Evolutionary conservation across 2,888 invertebrate species (phyloP), one percentile per base, ranked within the genome.

Genomic region (Smittia sp.): DNA sequence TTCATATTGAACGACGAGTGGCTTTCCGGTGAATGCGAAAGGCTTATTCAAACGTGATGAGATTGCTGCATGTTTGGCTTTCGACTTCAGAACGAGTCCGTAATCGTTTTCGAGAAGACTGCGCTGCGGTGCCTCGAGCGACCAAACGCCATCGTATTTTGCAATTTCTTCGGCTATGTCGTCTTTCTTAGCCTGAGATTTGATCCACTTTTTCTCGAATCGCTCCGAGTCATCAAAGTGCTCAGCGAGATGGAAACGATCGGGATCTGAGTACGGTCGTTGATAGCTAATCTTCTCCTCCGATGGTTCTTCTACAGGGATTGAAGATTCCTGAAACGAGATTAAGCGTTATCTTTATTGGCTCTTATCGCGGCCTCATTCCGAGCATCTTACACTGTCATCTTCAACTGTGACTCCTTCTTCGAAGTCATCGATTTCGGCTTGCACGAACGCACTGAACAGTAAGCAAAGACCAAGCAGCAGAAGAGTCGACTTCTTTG

Each of bases 11-110:
- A 98, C 91, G 75, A 99, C 85, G 46, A 93, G 82, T 0, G 95
- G 94, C 78, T 91, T 93, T 74, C 89, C 87, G 63, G 85, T 85
- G 81, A 99, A 98, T 68, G 89, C 86, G 81, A 96, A 98, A 0
- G 92, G 91, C 79, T 87, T 89, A 74, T 85, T 85, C 15, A 99
- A 83, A 32, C 87, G 85, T 1, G 94, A 86, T 1, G 97, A 86
- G 76, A 98, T 93, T 6, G 98, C 98, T 13, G 98, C 94, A 83
- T 98, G 99, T 79, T 96, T 94, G 0, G 98, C 98, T 84, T 96
- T 95, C 0, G 95, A 92, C 80, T 94, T 95, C 20, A 98, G 83
- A 9, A 97, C 92, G 41, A 98, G 84, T 13, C 96, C 97, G 74
- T 89, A 84, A 80, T 99, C 98, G 69, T 92, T 91, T 74, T 87